phyloP scores from a whole-genome alignment of 2,888 invertebrate species.

The Taphrorychus bicolor region DNA sequence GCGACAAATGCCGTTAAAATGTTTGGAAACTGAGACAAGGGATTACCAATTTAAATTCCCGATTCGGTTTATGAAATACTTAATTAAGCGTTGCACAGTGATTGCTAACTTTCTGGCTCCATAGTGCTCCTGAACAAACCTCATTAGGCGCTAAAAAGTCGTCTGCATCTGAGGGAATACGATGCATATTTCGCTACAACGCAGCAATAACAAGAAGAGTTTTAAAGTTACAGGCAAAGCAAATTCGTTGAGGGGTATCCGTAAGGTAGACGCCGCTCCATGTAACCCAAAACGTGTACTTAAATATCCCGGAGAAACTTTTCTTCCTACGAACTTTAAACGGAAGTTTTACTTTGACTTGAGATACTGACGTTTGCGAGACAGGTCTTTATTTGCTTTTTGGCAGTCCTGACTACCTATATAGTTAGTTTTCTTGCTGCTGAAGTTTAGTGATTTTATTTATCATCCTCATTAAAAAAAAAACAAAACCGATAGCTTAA shows the following conservation, averaged over 20 bases:
- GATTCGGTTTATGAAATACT: conserved; percentile 4
- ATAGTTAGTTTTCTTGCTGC: too few relatives aligned
- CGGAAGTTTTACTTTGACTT: conserved; percentile 7
- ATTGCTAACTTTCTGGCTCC: neutral
- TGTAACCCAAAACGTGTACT: conserved; percentile 6
- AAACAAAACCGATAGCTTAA: too few relatives aligned
- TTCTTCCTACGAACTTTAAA: neutral
- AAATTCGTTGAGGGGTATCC: neutral
- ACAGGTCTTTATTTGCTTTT: conserved; percentile 6
- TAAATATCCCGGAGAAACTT: conserved; percentile 8
- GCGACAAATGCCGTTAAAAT: conserved; percentile 24
- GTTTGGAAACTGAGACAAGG: conserved; percentile 16
- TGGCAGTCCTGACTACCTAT: too few relatives aligned
- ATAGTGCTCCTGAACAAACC: neutral
- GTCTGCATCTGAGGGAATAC: neutral
- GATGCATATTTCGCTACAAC: conserved; percentile 1
- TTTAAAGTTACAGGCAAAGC: conserved; percentile 1
- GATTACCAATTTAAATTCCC: conserved; percentile 29
- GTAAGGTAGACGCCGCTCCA: neutral
- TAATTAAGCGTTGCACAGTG: neutral
- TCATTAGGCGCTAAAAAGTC: neutral
- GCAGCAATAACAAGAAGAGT: conserved; percentile 1
- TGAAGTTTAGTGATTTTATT: too few relatives aligned
- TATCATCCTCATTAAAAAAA: too few relatives aligned
- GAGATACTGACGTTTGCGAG: neutral